Conservation (phyloP, 2,888 invertebrate genomes). For the Microplitis deprimator region DNA sequence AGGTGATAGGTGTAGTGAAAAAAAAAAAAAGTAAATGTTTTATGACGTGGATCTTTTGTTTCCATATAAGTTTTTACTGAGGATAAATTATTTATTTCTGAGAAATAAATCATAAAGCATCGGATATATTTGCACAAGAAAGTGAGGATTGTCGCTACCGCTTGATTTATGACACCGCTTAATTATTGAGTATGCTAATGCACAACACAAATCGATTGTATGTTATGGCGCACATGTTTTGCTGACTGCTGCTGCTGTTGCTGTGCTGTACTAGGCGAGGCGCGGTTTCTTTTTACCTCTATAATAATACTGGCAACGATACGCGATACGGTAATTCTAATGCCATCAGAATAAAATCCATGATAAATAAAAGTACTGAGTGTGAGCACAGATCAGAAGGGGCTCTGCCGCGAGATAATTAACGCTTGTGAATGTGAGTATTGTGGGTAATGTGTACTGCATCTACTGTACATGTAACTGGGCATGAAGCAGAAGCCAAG, state of each 20-base stretch:
- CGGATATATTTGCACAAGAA: constrained; percentile 18
- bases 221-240: background rate
- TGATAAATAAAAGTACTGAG: background rate
- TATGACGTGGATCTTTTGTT: too few relatives aligned
- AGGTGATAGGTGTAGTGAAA: background rate
- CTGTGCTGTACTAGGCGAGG: background rate
- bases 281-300: constrained; percentile 7
- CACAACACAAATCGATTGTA: constrained; percentile 29
- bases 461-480: background rate
- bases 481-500: background rate
- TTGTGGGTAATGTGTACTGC: too few relatives aligned
- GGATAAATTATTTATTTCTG: background rate
- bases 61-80: background rate
- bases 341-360: constrained; percentile 12
- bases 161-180: constrained; percentile 9
- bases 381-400: constrained; percentile 9
- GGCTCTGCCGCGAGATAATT: constrained; percentile 23
- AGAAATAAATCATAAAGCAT: constrained; percentile 17
- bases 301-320: background rate
- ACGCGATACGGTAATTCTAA: constrained; percentile 17
- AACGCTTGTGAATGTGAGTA: constrained; percentile 10
- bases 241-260: background rate
- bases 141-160: constrained; percentile 28
- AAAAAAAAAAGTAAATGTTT: background rate
- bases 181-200: constrained; percentile 30